Evolutionary conservation across 2,113 vertebrate genomes (phyloP), one percentile per base, ranked within the genome.

Genomic region (Sapayoa aenigma): DNA sequence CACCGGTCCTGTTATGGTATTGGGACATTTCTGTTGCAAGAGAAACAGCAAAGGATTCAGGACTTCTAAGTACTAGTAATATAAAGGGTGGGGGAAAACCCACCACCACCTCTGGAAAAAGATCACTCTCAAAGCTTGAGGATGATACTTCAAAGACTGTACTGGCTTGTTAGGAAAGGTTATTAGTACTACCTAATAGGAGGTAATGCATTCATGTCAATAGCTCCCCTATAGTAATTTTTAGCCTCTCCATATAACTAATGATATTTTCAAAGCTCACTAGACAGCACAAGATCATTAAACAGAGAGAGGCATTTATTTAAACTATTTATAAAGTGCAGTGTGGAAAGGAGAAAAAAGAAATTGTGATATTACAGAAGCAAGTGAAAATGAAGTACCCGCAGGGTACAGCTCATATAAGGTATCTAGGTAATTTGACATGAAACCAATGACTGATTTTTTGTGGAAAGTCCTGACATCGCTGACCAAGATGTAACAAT

Each of bases 401-500:
- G 2, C 23, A 41, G 78, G 47, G 39, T 31, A 16, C 12, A 44
- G 68, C 20, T 11, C 17, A 9, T 37, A 35, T 41, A 49, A 84
- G 14, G 47, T 37, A 39, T 76, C 42, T 33, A 5, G 6, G 35
- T 90, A 86, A 78, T 84, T 89, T 84, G 50, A 78, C 42, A 17
- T 71, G 39, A 52, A 89, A 73, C 63, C 6, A 4, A 27, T 69
- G 50, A 55, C 65, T 84, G 56, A 71, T 91, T 81, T 81, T 52
- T 39, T 59, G 56, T 11, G 11, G 83, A 89, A 93, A 78, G 81
- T 89, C 62, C 41, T 90, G 91, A 58, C 73, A 13, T 41, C 6
- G 65, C 86, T 92, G 89, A 89, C 62, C 84, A 81, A 84, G 91
- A 60, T 65, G 53, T 72, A 94, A 78, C 74, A 62, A 33, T 63